Evolutionary conservation across 2,888 invertebrate species (phyloP), one percentile per base, ranked within the genome.

Genomic region (Cataglyphis livida): DNA sequence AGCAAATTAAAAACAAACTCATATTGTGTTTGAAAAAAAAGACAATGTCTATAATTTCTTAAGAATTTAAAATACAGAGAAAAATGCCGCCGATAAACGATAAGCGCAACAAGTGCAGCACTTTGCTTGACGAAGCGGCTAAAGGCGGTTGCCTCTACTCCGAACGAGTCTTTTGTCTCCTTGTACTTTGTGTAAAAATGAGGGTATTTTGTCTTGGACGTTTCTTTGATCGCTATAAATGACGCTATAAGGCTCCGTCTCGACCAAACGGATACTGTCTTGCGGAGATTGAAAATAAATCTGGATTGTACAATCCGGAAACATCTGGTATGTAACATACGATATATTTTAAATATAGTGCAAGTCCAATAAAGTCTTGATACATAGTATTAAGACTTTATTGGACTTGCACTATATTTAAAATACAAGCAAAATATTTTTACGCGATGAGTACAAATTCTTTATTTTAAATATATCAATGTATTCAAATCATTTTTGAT

Each of bases 71-170:
- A 61, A 48, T 44, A 44, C 59, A 70, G 28, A 70, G 57, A 70
- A 79, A 78, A 79, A 71, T 71, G 71, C 12, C 44, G 59, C 35
- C 71, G 59, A 61, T 71, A 71, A 79, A 81, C 70, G 61, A 64
- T 57, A 82, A 84, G 85, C 88, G 89, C 89, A 89, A 89, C 88
- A 89, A 89, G 89, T 88, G 88, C 81, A 88, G 35, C 44, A 32
- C 79, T 84, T 81, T 71, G 68, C 54, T 70, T 48, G 44, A 38
- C 65, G 65, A 84, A 87, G 84, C 81, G 44, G 64, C 85, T 81
- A 81, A 81, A 73, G 85, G 88, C 71, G 82, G 70, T 57, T 78
- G 73, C 59, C 66, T 76, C 83, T 81, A 32, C 59, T 51, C 21
- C 71, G 35, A 76, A 85, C 84, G 54, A 82, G 81, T 71, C 76